These are phyloP conservation scores for Danio albolineatus DNA, from an alignment of 2,797 vertebrate species.

Conservation along the genomic window DNA sequence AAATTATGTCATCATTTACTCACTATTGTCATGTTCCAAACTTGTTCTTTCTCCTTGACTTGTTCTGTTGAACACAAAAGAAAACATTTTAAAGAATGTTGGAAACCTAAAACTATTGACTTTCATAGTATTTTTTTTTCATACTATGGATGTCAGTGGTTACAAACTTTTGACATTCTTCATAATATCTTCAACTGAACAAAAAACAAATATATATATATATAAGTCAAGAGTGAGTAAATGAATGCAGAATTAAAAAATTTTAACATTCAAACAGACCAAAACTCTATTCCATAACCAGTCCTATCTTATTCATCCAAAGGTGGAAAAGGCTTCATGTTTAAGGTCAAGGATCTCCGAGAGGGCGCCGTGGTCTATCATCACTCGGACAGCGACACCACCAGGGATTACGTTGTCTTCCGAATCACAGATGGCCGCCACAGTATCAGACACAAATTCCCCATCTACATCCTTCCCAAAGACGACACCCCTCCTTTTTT, in stretches of 20 bases:
- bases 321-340: slow-evolving; percentile 85
- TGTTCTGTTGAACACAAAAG: too few relatives aligned
- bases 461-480: slow-evolving; percentile 76
- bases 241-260: not conserved
- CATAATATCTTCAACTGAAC: too few relatives aligned
- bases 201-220: too few relatives aligned
- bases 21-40: too few relatives aligned
- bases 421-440: slow-evolving; percentile 80
- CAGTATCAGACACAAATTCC: slow-evolving; percentile 77
- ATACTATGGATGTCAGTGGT: too few relatives aligned
- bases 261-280: not conserved
- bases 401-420: slow-evolving; percentile 75
- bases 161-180: too few relatives aligned
- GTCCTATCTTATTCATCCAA: slow-evolving; percentile 7
- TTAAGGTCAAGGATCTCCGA: slow-evolving; percentile 75
- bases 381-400: slow-evolving; percentile 80
- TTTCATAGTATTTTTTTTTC: too few relatives aligned
- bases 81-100: too few relatives aligned
- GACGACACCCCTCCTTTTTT: slow-evolving; percentile 78
- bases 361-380: slow-evolving; percentile 78
- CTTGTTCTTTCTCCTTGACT: too few relatives aligned
- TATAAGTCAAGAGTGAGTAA: not conserved
- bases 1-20: too few relatives aligned
- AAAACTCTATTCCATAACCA: not conserved
- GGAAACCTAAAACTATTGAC: too few relatives aligned